Base-by-base conservation (phyloP, 37 sponge, comb jelly and placozoan genomes). In the Beroe ovata region DNA sequence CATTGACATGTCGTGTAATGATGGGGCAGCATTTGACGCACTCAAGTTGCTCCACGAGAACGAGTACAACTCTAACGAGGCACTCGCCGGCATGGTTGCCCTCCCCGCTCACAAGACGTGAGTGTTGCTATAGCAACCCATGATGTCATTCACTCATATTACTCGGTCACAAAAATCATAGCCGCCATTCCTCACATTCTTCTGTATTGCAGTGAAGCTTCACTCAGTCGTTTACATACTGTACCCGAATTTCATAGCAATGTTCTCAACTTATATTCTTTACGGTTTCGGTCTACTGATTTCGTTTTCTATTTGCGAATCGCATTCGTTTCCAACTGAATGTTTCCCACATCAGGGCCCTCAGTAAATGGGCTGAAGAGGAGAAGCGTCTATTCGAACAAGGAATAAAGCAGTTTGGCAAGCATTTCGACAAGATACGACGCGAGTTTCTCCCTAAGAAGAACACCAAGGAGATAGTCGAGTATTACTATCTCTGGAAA, bases 401-500 rank as follows among this genome's bases (percentile, higher is more conserved):
- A 25, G 84, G 84, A 38, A 77, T 77, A 11, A 77, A 77, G 47
- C 84, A 77, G 47, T 77, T 77, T 20, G 84, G 84, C 4, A 77
- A 77, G 33, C 84, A 77, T 77, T 77, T 77, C 84, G 84, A 77
- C 84, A 77, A 77, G 54, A 77, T 77, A 25, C 35, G 84, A 40
- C 84, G 84, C 26, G 84, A 77, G 33, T 77, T 42, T 19, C 84
- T 77, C 54, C 84, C 84, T 0, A 77, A 77, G 28, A 77, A 77
- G 84, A 77, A 77, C 54, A 77, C 84, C 1, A 77, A 77, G 84
- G 84, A 77, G 28, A 77, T 77, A 2, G 84, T 77, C 0, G 84
- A 77, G 84, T 77, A 77, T 19, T 77, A 77, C 54, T 77, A 77
- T 29, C 54, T 77, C 28, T 77, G 84, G 84, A 77, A 77, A 29